Conservation (phyloP, 1,140 invertebrate species). For the Patella vulgata region DNA sequence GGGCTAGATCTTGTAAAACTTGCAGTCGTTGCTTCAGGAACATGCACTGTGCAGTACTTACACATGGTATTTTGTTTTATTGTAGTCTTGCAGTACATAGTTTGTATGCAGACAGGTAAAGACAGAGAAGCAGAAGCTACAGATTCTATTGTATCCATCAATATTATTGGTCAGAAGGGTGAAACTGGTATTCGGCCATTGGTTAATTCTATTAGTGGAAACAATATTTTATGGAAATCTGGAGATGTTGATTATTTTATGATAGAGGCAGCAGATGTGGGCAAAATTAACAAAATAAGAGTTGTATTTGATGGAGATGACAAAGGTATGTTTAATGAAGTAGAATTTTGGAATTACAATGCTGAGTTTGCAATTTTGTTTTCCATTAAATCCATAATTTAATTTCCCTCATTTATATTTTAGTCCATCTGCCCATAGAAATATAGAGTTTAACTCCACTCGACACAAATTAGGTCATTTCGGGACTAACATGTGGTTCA, state of each 20-base stretch:
- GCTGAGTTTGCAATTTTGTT: constrained; percentile 3
- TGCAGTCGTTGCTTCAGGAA: too few relatives aligned
- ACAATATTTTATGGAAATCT: constrained; percentile 32
- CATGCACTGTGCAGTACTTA: too few relatives aligned
- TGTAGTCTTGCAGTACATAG: constrained; percentile 46
- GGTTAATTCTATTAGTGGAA: constrained; percentile 25
- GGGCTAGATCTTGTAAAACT: too few relatives aligned
- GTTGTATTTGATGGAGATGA: constrained; percentile 40
- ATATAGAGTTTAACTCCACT: too few relatives aligned
- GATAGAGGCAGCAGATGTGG: constrained; percentile 45
- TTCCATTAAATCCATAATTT: constrained; percentile 6
- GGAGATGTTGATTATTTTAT: constrained; percentile 47
- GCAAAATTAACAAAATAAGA: constrained; percentile 36
- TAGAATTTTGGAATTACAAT: not conserved
- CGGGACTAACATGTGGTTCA: too few relatives aligned
- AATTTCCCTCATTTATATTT: constrained; percentile 7
- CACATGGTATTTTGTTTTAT: too few relatives aligned
- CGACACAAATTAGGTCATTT: too few relatives aligned
- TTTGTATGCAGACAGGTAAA: constrained; percentile 44
- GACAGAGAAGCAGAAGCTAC: constrained; percentile 30
- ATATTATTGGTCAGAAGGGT: constrained; percentile 41
- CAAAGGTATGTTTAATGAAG: constrained; percentile 32
- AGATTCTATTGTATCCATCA: constrained; percentile 35
- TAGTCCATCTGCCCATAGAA: too few relatives aligned
- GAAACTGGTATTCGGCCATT: constrained; percentile 45